A percentile compares a stretch with the other conserved stretches of the same genome.
Conservation (phyloP, 2,113 vertebrate genomes). For the Engystomops pustulosus region DNA sequence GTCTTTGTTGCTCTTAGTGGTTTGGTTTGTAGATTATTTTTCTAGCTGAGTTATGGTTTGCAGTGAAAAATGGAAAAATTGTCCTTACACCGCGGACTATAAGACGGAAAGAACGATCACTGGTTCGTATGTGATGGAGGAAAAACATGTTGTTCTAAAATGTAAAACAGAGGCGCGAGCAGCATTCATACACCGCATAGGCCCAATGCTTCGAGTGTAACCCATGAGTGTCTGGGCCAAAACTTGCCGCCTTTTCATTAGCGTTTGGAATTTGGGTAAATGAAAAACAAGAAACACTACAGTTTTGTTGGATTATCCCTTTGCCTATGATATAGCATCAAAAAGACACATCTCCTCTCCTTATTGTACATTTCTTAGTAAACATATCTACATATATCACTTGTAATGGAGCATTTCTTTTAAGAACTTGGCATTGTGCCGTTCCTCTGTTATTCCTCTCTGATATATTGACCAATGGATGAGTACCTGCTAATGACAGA, state of each 20-base stretch:
- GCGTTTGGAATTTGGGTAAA: too few species aligned
- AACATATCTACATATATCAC: too few species aligned
- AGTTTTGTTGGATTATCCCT: background rate
- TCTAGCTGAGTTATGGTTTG: slow-evolving; percentile 6
- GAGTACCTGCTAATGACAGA: too few species aligned
- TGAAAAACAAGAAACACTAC: background rate
- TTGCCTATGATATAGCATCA: background rate
- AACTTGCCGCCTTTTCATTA: too few species aligned
- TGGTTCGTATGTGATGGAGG: background rate
- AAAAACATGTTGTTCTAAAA: background rate
- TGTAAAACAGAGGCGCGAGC: background rate
- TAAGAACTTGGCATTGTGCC: too few species aligned
- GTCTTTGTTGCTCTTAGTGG: slow-evolving; percentile 36
- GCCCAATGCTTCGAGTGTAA: background rate
- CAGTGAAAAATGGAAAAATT: slow-evolving; percentile 14
- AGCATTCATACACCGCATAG: background rate
- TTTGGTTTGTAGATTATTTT: slow-evolving; percentile 34
- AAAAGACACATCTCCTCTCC: too few species aligned
- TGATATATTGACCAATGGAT: too few species aligned
- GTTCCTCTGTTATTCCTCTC: too few species aligned
- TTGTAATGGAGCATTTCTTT: too few species aligned
- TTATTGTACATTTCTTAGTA: too few species aligned
- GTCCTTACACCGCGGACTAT: background rate
- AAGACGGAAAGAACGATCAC: background rate
- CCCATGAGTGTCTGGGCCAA: background rate